phyloP scores from a whole-genome alignment of 2,888 invertebrate genomes.

The Diloba caeruleocephala region DNA sequence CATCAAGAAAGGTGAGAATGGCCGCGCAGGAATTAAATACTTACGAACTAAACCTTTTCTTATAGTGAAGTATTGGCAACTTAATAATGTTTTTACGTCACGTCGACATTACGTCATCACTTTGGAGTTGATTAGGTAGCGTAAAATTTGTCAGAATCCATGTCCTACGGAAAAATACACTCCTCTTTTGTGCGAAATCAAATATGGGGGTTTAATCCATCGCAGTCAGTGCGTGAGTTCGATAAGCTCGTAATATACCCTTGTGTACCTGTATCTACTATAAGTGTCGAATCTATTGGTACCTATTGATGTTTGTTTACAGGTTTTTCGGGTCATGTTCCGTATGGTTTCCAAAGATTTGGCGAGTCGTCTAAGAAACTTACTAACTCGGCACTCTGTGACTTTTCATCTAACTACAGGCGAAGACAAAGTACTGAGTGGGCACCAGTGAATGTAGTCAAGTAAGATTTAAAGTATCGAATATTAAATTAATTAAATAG shows the following conservation, averaged over 20 bases:
- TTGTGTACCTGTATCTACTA: background rate
- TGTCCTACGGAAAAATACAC: conserved; percentile 82
- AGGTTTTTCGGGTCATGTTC: conserved; percentile 92
- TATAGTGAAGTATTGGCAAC: background rate
- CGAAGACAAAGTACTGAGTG: conserved; percentile 92
- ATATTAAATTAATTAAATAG: background rate
- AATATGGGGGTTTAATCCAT: conserved; percentile 84
- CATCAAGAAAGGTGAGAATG: conserved; percentile 89
- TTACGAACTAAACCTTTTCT: conserved; percentile 7
- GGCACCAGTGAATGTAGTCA: conserved; percentile 91
- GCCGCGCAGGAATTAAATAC: background rate
- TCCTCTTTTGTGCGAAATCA: conserved; percentile 80
- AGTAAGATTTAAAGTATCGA: conserved; percentile 68
- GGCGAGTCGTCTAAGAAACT: conserved; percentile 91
- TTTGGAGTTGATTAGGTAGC: conserved; percentile 5
- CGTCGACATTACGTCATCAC: conserved; percentile 3
- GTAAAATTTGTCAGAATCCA: conserved; percentile 44
- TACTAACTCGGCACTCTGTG: conserved; percentile 92
- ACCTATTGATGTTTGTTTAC: conserved; percentile 38
- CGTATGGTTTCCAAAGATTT: conserved; percentile 90
- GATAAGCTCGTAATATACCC: background rate
- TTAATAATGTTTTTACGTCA: conserved; percentile 1
- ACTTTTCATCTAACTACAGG: conserved; percentile 93
- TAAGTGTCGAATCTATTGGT: background rate
- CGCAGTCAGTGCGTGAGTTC: conserved; percentile 79